Evolutionary conservation across 64 coral and sea anemone species (phyloP).

Genomic region (Hydrozoanthus tunicans): DNA sequence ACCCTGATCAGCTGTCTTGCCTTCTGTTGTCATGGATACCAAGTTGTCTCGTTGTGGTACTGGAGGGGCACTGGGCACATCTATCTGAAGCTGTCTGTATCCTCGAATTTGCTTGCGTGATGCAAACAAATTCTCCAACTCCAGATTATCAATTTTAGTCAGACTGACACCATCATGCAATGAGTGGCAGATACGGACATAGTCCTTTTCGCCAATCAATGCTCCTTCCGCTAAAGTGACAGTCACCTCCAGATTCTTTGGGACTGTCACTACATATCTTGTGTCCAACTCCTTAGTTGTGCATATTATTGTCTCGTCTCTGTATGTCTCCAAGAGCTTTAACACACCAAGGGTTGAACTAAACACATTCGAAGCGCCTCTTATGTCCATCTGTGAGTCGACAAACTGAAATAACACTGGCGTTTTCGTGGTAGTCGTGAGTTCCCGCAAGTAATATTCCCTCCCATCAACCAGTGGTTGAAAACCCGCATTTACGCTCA

Average conservation of each 20-base stretch:
- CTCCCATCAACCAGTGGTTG: constrained; percentile 79
- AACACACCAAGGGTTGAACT: constrained; percentile 79
- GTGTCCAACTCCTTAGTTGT: constrained; percentile 67
- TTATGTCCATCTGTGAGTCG: constrained; percentile 56
- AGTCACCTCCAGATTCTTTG: constrained; percentile 77
- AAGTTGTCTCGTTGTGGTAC: constrained; percentile 19
- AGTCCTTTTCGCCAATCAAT: constrained; percentile 78
- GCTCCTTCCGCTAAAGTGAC: constrained; percentile 74
- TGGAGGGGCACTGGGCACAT: constrained; percentile 25
- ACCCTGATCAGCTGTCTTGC: background rate
- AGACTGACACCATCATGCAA: constrained; percentile 91
- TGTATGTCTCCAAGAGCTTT: constrained; percentile 59
- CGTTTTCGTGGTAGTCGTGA: constrained; percentile 18
- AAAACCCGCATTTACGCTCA: constrained; percentile 75
- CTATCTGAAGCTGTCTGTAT: constrained; percentile 61
- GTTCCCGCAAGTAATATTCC: constrained; percentile 91
- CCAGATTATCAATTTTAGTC: constrained; percentile 81
- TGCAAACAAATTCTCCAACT: constrained; percentile 83
- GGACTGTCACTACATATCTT: constrained; percentile 75
- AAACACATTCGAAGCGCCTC: constrained; percentile 65
- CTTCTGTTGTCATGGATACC: constrained; percentile 1
- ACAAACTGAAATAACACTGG: constrained; percentile 87
- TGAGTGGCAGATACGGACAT: constrained; percentile 75
- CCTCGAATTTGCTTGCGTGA: constrained; percentile 86
- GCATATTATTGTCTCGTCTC: constrained; percentile 78